Evolutionary conservation across 2,113 vertebrate species (phyloP).

Genomic region (Hucho hucho): DNA sequence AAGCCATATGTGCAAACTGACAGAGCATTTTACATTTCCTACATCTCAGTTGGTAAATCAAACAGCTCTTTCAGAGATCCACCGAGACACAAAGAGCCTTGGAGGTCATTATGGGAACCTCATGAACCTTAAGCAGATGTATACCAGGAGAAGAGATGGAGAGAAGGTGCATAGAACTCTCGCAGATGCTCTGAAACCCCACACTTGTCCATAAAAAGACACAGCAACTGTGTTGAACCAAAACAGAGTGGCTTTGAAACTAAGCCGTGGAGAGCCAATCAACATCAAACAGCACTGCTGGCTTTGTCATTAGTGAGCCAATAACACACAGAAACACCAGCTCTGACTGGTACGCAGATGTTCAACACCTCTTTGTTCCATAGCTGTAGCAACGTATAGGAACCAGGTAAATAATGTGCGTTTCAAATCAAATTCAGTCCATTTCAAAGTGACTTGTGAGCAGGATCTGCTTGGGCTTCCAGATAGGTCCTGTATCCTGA

Average conservation of each 20-base stretch:
- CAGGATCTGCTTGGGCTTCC: neutral
- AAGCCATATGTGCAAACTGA: neutral
- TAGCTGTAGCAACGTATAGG: neutral
- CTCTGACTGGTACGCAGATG: conserved; percentile 14
- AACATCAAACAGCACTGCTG: conserved; percentile 54
- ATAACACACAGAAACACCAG: conserved; percentile 16
- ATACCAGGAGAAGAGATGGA: neutral
- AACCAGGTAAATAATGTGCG: neutral
- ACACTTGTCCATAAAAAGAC: neutral
- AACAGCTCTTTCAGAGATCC: neutral
- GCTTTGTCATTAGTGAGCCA: conserved; percentile 63
- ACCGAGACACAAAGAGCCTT: neutral
- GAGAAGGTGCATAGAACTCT: neutral
- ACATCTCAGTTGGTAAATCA: neutral
- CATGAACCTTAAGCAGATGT: no score
- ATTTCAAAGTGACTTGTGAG: neutral
- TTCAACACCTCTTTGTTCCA: neutral
- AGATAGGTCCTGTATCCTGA: conserved; percentile 17
- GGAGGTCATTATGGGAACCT: neutral
- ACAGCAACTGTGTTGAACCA: neutral
- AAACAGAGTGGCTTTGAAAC: neutral
- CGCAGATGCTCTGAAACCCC: no score
- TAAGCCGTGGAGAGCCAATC: conserved; percentile 27
- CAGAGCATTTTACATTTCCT: no score
- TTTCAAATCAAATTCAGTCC: neutral